A percentile compares a stretch with the other conserved stretches of the same genome.
Conservation (phyloP, 2,113 vertebrate species). For the human region DNA sequence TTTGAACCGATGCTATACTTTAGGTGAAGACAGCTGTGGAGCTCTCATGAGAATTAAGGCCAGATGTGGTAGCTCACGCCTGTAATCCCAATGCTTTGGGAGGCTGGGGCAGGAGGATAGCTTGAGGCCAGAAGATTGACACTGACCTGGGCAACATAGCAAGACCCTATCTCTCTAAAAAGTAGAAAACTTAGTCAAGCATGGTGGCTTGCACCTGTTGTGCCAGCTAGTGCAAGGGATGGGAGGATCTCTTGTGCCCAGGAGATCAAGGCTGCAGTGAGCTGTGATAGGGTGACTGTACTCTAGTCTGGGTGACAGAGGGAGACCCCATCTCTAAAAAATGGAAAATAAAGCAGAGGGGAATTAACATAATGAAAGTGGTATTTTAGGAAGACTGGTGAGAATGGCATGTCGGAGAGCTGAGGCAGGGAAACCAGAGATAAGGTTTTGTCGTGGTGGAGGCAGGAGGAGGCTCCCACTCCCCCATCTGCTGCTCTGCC, state of each 20-base stretch:
- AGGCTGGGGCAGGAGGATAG: neutral
- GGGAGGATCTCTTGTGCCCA: neutral
- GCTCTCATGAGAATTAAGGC: neutral
- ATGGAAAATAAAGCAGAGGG: neutral
- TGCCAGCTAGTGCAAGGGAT: neutral
- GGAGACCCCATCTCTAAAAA: neutral
- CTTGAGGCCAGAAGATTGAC: neutral
- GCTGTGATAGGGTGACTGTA: neutral
- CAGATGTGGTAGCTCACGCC: neutral
- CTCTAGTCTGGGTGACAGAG: neutral
- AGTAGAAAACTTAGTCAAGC: neutral
- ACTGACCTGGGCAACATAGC: neutral
- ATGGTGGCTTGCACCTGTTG: neutral
- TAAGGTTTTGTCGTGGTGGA: too few relatives aligned
- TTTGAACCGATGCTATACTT: neutral
- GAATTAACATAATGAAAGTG: neutral
- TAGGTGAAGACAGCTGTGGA: neutral
- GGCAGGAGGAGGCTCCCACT: accelerated
- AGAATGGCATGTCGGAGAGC: neutral
- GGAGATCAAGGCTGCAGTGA: neutral
- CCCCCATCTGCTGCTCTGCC: neutral
- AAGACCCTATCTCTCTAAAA: neutral
- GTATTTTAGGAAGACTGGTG: neutral
- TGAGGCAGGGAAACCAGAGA: neutral
- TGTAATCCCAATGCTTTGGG: neutral